These are phyloP conservation scores for Drosophila parthenogenetica DNA, from an alignment of 2,888 invertebrate genomes.

Conservation along the genomic window DNA sequence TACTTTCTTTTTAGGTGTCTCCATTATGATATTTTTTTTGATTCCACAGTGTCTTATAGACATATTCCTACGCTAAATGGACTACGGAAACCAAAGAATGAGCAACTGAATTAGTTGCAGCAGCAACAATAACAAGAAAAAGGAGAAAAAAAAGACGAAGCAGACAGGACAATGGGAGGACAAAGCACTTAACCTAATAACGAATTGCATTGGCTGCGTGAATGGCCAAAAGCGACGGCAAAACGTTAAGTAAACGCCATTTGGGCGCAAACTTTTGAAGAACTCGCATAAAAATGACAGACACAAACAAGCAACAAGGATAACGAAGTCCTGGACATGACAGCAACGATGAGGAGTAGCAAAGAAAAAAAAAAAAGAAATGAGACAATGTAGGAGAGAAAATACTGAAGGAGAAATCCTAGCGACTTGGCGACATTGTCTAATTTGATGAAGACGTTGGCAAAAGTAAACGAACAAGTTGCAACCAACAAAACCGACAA, in stretches of 20 bases:
- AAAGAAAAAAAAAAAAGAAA: not conserved
- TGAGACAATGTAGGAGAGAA: not conserved
- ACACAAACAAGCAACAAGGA: constrained; percentile 39
- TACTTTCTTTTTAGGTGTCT: too few relatives aligned
- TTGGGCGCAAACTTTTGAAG: constrained; percentile 73
- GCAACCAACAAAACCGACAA: constrained; percentile 35
- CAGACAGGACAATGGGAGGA: constrained; percentile 33
- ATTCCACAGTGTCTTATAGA: not conserved
- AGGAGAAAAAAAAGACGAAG: not conserved
- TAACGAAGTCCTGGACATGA: not conserved
- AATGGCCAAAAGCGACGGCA: constrained; percentile 43
- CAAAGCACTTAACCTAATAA: constrained; percentile 78
- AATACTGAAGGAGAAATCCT: not conserved
- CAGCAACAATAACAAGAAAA: not conserved
- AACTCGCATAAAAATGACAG: constrained; percentile 79
- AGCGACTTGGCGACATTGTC: constrained; percentile 51
- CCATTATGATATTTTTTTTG: not conserved
- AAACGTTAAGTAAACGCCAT: constrained; percentile 76
- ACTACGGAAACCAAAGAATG: too few relatives aligned
- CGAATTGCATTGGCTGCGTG: constrained; percentile 41
- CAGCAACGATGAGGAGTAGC: not conserved
- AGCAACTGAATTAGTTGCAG: not conserved
- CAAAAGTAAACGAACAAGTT: constrained; percentile 53
- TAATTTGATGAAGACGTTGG: constrained; percentile 71
- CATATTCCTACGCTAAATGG: not conserved